Evolutionary conservation across 2,888 invertebrate genomes (phyloP), one percentile per base, ranked within the genome.

Genomic region (Epinotia nisella): DNA sequence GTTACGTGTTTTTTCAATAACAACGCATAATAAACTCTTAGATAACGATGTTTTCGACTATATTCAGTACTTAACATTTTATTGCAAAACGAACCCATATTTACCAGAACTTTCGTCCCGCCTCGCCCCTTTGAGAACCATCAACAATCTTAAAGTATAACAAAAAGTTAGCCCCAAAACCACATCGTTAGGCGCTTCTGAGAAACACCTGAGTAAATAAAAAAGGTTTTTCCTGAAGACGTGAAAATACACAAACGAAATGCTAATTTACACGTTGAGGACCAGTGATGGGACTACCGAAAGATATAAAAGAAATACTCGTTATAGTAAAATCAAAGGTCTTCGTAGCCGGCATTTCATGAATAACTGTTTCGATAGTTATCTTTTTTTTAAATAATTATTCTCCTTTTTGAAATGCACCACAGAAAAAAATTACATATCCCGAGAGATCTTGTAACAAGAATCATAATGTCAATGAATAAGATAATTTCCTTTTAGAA

Each of bases 111-210:
- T 64, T 66, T 69, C 53, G 29, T 59, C 66, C 69, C 68, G 74
- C 74, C 78, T 75, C 78, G 76, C 56, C 71, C 60, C 56, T 82
- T 82, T 80, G 78, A 81, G 77, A 56, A 79, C 72, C 67, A 76
- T 79, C 80, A 80, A 81, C 79, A 35, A 73, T 82, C 80, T 78
- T 78, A 80, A 86, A 85, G 85, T 85, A 83, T 81, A 72, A 78
- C 76, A 76, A 77, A 80, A 83, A 78, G 56, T 68, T 73, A 80
- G 82, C 81, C 79, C 73, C 76, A 75, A 81, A 82, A 84, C 85
- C 85, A 81, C 87, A 86, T 88, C 85, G 82, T 87, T 88, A 87
- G 82, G 78, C 79, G 45, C 76, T 78, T 80, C 78, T 66, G 58
- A 73, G 58, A 59, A 64, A 64, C 68, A 76, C 74, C 69, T 56